Evolutionary conservation across 2,113 vertebrate genomes (phyloP), one percentile per base, ranked within the genome.

Genomic region (Grantiella picta): DNA sequence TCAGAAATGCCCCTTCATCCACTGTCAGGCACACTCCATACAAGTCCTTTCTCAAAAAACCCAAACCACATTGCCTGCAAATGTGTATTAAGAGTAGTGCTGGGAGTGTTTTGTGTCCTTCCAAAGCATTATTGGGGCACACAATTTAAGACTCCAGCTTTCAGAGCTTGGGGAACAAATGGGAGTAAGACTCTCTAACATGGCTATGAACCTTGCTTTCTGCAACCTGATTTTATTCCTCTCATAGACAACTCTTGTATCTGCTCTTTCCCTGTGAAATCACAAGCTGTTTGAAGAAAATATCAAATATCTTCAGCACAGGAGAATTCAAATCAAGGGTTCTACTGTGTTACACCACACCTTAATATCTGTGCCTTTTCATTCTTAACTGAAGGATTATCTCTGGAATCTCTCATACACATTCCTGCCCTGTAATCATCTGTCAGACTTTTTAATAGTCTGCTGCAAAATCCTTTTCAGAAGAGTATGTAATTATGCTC

Each of bases 181-280:
- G 11, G 35, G 33, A 69, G 2, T 50, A 56, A 60, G 21, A 64
- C 15, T 50, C 4, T 52, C 4, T 47, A 79, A 86, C 12, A 9
- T 4, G 12, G 36, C 10, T 29, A 35, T 7, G 8, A 49, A 60
- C 17, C 27, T 52, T 68, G 40, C 54, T 23, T 72, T 82, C 38
- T 4, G 6, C 76, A 89, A 28, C 15, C 27, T 0, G 0, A 14
- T 25, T n/a, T 82, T 31, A 56, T 2, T 56, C 29, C 33, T 82
- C 47, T 35, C 44, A 25, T 2, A 86, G 10, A 47, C 19, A 76
- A 35, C 33, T 52, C 44, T 23, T 23, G 40, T 10, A 77, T 45
- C 40, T 68, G 50, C 16, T 80, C 40, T 28, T 60, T 49, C 29
- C 57, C 45, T 28, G 15, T 25, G 57, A 92, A 75, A 90, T 35